Percentiles rank a stretch among this genome's conserved stretches.
phyloP scores from a whole-genome alignment of 2,113 vertebrate genomes.

The Thomomys bottae region DNA sequence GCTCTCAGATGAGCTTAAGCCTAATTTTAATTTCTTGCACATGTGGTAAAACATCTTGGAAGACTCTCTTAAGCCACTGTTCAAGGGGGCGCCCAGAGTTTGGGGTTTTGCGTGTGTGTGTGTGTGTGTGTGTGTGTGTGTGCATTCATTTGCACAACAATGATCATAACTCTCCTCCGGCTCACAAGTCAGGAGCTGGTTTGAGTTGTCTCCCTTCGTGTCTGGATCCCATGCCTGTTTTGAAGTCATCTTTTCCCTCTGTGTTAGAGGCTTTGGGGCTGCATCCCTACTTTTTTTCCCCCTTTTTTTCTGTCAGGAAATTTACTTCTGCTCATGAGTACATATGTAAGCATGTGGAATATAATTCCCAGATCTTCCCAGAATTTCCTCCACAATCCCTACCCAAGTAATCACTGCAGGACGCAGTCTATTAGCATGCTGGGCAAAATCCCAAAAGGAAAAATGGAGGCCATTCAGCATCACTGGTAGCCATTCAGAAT shows the following conservation, averaged over 20 bases:
- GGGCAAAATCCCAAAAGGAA: neutral
- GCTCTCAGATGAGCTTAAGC: conserved; percentile 70
- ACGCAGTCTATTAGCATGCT: neutral
- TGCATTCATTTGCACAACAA: conserved; percentile 72
- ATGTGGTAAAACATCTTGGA: conserved; percentile 75
- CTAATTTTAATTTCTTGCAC: conserved; percentile 82
- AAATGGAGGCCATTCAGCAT: neutral
- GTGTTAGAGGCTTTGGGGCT: neutral
- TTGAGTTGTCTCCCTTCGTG: neutral
- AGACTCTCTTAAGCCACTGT: conserved; percentile 77
- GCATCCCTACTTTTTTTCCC: no score
- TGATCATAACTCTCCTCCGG: neutral
- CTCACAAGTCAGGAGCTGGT: neutral
- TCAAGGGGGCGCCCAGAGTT: conserved; percentile 16
- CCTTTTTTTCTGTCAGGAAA: neutral
- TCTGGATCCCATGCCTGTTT: neutral
- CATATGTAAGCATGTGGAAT: neutral
- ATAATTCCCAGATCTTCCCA: neutral
- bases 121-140: neutral
- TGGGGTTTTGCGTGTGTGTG: neutral
- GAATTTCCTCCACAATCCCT: neutral
- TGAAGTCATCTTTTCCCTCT: neutral
- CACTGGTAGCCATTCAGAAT: neutral
- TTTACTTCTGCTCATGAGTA: neutral
- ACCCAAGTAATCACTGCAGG: conserved; percentile 21